These are phyloP conservation scores for Distichodus sexfasciatus DNA, from an alignment of 2,797 vertebrate genomes.

Conservation along the genomic window DNA sequence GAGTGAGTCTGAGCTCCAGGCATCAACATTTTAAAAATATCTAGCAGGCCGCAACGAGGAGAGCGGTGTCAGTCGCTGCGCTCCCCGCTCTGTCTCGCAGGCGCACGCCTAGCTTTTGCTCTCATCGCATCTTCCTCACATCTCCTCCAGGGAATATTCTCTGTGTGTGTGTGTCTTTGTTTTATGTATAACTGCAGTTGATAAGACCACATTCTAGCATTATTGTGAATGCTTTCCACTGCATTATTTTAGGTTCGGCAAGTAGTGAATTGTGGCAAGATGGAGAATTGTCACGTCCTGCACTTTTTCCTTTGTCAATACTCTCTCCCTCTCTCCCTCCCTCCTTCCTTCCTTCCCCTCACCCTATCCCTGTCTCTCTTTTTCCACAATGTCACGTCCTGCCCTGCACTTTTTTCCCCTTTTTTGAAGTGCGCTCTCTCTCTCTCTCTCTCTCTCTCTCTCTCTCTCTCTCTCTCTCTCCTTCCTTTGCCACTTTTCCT, in stretches of 20 bases:
- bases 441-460: too few relatives aligned
- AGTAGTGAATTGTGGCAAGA: not conserved
- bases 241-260: slow-evolving; percentile 6
- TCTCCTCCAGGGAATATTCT: slow-evolving; percentile 36
- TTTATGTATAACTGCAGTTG: slow-evolving; percentile 24
- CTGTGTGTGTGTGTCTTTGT: slow-evolving; percentile 22
- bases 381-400: slow-evolving; percentile 5
- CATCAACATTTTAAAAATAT: slow-evolving; percentile 59
- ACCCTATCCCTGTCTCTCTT: slow-evolving; percentile 16
- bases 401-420: not conserved
- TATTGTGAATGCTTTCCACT: slow-evolving; percentile 6
- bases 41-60: slow-evolving; percentile 46
- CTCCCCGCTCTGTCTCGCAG: slow-evolving; percentile 39
- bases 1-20: slow-evolving; percentile 50
- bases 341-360: not conserved
- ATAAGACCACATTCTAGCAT: slow-evolving; percentile 9
- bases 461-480: not conserved
- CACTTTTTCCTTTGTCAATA: not conserved
- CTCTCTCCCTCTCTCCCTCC: not conserved
- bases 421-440: too few relatives aligned
- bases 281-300: too few relatives aligned
- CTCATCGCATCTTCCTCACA: slow-evolving; percentile 43
- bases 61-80: slow-evolving; percentile 49
- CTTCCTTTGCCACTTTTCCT: slow-evolving; percentile 2
- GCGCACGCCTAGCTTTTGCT: slow-evolving; percentile 34